A percentile compares a stretch with the other conserved stretches of the same genome.
These are phyloP conservation scores for Campoplex nolae DNA, from an alignment of 2,888 invertebrate genomes.

Conservation along the genomic window DNA sequence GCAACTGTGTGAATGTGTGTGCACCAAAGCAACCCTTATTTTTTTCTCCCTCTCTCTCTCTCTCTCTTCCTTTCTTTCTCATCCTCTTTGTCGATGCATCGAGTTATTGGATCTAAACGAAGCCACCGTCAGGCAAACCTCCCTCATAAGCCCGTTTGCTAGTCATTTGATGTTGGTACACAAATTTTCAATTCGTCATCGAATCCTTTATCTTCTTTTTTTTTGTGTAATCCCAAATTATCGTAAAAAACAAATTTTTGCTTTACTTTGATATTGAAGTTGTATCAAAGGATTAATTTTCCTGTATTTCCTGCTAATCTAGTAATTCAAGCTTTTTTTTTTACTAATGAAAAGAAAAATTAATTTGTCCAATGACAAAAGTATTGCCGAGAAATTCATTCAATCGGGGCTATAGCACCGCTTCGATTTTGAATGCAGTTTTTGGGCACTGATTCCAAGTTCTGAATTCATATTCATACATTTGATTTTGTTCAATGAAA, in stretches of 20 bases:
- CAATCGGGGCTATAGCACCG: too few species aligned
- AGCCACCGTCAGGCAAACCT: constrained; percentile 50
- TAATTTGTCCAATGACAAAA: not conserved
- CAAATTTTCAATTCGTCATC: constrained; percentile 39
- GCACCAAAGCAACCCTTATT: constrained; percentile 48
- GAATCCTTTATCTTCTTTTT: not conserved
- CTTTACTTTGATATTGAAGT: not conserved
- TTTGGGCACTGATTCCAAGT: not conserved
- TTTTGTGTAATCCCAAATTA: not conserved
- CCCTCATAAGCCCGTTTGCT: constrained; percentile 33
- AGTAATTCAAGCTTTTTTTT: not conserved
- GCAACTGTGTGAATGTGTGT: constrained; percentile 57
- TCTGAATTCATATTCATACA: not conserved
- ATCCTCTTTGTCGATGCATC: constrained; percentile 63
- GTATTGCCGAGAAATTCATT: not conserved
- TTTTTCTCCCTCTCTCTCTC: constrained; percentile 31
- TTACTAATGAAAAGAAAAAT: not conserved
- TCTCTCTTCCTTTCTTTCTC: constrained; percentile 29
- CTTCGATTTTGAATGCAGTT: not conserved
- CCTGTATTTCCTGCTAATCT: not conserved
- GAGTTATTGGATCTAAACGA: constrained; percentile 63
- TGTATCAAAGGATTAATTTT: not conserved
- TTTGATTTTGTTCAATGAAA: not conserved
- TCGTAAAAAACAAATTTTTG: not conserved
- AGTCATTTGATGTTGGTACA: constrained; percentile 39